phyloP scores from a whole-genome alignment of 2,797 vertebrate species.

The Notolepis coatsorum region DNA sequence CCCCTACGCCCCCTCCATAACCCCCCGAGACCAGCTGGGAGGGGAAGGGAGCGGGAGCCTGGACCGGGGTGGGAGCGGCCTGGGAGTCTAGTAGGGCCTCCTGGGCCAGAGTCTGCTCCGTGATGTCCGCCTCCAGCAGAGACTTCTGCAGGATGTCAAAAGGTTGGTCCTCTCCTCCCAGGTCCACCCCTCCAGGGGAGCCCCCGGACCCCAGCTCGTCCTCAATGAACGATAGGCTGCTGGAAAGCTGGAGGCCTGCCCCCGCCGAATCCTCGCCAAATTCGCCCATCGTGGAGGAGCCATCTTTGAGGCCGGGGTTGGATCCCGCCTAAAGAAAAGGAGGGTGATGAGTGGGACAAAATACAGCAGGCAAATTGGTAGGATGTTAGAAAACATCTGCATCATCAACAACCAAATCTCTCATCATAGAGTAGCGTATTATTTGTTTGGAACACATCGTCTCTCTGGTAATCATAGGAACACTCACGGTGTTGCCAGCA shows the following conservation, averaged over 20 bases:
- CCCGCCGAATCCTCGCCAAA: constrained; percentile 84
- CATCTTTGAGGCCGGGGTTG: constrained; percentile 91
- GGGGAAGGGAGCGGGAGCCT: constrained; percentile 89
- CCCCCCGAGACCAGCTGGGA: constrained; percentile 95
- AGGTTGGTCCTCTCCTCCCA: constrained; percentile 93
- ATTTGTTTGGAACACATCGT: constrained; percentile 14
- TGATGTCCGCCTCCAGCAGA: constrained; percentile 98
- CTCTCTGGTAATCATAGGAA: background rate
- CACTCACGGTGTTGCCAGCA: constrained; percentile 89
- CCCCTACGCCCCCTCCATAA: constrained; percentile 89
- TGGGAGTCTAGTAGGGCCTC: constrained; percentile 96
- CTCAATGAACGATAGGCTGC: constrained; percentile 96
- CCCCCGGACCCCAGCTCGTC: constrained; percentile 90
- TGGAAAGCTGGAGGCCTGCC: constrained; percentile 92
- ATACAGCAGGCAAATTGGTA: background rate
- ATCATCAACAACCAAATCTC: constrained; percentile 1
- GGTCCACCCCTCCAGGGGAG: constrained; percentile 90
- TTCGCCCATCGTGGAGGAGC: constrained; percentile 85
- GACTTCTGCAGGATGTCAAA: constrained; percentile 99
- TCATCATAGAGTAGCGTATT: background rate
- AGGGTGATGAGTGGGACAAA: constrained; percentile 32
- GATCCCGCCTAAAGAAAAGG: constrained; percentile 82
- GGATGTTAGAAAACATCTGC: background rate
- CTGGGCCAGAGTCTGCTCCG: constrained; percentile 97
- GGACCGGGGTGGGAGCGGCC: constrained; percentile 87